Base-by-base conservation (phyloP, 2,797 vertebrate genomes). In the Trichosurus vulpecula region DNA sequence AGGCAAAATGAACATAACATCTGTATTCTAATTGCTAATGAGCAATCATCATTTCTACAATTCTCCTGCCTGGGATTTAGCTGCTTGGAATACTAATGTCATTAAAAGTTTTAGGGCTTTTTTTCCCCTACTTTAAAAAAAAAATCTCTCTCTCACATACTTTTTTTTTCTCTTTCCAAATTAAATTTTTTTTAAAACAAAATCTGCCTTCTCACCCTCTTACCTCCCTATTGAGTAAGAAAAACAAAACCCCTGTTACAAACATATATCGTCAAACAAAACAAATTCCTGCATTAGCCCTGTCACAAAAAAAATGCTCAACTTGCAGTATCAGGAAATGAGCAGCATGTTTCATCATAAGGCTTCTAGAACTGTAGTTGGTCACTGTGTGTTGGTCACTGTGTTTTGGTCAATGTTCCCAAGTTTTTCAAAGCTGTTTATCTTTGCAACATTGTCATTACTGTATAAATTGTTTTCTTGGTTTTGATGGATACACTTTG, bases 41-140 rank as follows among this genome's bases (percentile, higher is more conserved):
- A 99, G 98, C 98, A 99, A 98, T 99, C 98, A 98, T 97, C 97
- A 98, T 98, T 98, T 99, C 98, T 98, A 98, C 98, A 98, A 98
- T 98, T 98, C 98, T 98, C 98, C 97, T 98, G 98, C 98, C 98
- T 97, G 98, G 95, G 98, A 99, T 98, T 98, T 98, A 97, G 97
- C 97, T 98, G 98, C 97, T 98, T 98, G 97, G 98, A 98, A 98
- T 98, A 98, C 98, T 98, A 99, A 98, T 98, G 97, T 95, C 96
- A 98, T 97, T 96, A 94, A 96, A 97, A 96, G 95, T 16, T 41
- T 55, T 66, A 97, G 56, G 30, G 61, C 31, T 91, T 94, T 87
- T 94, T 57, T 66, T 29, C 10, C 58, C 25, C 22, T 87, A 51
- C 52, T 25, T 57, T 11, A 54, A 98, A 94, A 92, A 87, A 92